Evolutionary conservation across 2,888 invertebrate species (phyloP).

Genomic region (Acanthoscelides obtectus): DNA sequence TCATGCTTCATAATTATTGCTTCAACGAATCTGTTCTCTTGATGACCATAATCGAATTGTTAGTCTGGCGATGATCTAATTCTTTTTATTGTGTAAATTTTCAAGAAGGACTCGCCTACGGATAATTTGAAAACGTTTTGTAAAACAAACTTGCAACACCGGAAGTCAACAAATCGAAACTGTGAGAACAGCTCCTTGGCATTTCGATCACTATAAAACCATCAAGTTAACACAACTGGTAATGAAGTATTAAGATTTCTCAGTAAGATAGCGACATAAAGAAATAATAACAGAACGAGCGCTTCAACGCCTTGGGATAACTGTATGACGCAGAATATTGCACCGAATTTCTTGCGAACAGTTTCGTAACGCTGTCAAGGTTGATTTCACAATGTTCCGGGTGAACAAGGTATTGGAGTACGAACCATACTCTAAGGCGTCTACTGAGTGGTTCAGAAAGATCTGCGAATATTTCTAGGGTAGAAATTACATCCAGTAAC

Average conservation of each 20-base stretch:
- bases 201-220: background rate
- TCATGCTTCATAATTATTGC: no score
- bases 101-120: no score
- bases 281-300: background rate
- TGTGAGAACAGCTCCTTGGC: background rate
- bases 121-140: background rate
- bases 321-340: background rate
- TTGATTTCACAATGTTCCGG: no score
- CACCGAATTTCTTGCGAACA: background rate
- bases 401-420: no score
- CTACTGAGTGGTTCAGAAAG: no score
- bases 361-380: background rate
- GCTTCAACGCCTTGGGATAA: background rate
- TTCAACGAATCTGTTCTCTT: no score
- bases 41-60: no score
- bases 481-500: no score
- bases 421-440: no score
- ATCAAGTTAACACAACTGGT: background rate
- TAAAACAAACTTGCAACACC: background rate
- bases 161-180: background rate
- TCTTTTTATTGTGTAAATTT: no score
- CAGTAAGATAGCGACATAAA: background rate
- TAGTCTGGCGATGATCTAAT: no score
- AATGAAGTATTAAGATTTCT: background rate
- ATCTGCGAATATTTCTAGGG: no score